Evolutionary conservation across 2,113 vertebrate species (phyloP), one percentile per base, ranked within the genome.

Genomic region (Forbesichthys papilliferus): DNA sequence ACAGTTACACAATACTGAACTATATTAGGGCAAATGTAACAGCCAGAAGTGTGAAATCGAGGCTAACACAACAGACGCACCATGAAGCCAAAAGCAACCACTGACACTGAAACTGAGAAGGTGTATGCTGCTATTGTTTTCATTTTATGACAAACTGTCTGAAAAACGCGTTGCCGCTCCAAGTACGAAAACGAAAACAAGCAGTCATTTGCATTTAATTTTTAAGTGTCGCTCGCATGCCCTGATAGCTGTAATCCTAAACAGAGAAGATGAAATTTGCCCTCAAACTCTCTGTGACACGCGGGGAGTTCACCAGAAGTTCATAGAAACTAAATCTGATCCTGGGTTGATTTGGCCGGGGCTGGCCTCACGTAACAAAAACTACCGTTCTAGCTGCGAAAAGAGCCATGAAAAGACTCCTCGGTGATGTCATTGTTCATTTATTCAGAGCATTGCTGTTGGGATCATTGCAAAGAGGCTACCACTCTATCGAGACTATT

Each of bases 221-320:
- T 67, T 67, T 59, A 68, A 72, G 51, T 11, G 59, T 47, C 34
- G 61, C 48, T 51, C 60, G 58, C 57, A 14, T 16, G 13, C 62
- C 69, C 64, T 11, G 51, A 68, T 82, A 77, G 79, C 71, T 67
- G 51, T 55, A 66, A 78, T 83, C 74, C 66, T 71, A 59, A 79
- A 77, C 68, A 73, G 34, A 3, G 20, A 11, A 71, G 69, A 86
- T 79, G 46, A 66, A 53, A 78, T 62, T 75, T 47, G 13, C 59
- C 58, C 57, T 62, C 69, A 66, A 67, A 69, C 71, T 58, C 61
- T 33, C 27, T 9, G 48, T 12, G 74, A 76, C 70, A 46, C 36
- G 1, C 9, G 47, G 48, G 20, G 55, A 18, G 74, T 69, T 83
- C 80, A 71, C 49, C 36, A 3, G 20, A 36, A 78, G 82, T 74